Evolutionary conservation across 2,888 invertebrate genomes (phyloP).

Genomic region (Anarsia innoxiella): DNA sequence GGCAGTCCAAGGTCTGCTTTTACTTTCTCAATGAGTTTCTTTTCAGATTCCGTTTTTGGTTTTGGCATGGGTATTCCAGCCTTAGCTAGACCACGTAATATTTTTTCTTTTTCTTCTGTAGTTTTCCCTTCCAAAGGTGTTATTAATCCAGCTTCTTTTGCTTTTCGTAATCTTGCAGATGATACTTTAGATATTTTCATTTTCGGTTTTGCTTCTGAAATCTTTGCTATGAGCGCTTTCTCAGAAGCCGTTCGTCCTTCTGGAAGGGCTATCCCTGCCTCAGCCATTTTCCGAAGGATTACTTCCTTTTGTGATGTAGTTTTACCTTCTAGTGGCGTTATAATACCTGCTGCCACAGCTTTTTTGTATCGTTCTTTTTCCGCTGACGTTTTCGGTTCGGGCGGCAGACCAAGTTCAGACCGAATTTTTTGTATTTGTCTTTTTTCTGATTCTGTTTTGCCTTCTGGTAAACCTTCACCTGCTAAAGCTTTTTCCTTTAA

Average conservation of each 20-base stretch:
- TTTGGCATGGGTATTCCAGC: slow-evolving; percentile 21
- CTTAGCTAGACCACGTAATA: slow-evolving; percentile 16
- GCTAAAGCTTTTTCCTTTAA: slow-evolving; percentile 21
- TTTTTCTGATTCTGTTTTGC: slow-evolving; percentile 28
- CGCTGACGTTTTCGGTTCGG: slow-evolving; percentile 25
- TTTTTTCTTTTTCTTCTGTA: slow-evolving; percentile 24
- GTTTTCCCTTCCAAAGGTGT: slow-evolving; percentile 24
- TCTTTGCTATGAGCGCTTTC: slow-evolving; percentile 2
- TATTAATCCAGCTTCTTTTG: slow-evolving; percentile 16
- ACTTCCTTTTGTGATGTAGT: slow-evolving; percentile 15
- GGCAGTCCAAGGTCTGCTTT: slow-evolving; percentile 22
- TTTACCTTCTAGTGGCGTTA: slow-evolving; percentile 20
- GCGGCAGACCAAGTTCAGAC: slow-evolving; percentile 23
- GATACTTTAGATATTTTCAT: slow-evolving; percentile 14
- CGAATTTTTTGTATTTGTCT: slow-evolving; percentile 21
- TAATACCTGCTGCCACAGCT: slow-evolving; percentile 21
- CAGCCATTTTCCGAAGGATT: slow-evolving; percentile 8
- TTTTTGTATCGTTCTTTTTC: slow-evolving; percentile 21
- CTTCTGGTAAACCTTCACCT: slow-evolving; percentile 24
- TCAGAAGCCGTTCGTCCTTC: slow-evolving; percentile 16
- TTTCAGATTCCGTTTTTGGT: slow-evolving; percentile 23
- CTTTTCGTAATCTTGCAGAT: slow-evolving; percentile 17
- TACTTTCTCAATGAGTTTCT: slow-evolving; percentile 23
- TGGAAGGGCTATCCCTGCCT: slow-evolving; percentile 34
- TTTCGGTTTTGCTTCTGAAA: slow-evolving; percentile 13